A percentile compares a stretch with the other conserved stretches of the same genome.
These are phyloP conservation scores for Drosophila eugracilis DNA, from an alignment of 1,140 invertebrate genomes.

Conservation along the genomic window DNA sequence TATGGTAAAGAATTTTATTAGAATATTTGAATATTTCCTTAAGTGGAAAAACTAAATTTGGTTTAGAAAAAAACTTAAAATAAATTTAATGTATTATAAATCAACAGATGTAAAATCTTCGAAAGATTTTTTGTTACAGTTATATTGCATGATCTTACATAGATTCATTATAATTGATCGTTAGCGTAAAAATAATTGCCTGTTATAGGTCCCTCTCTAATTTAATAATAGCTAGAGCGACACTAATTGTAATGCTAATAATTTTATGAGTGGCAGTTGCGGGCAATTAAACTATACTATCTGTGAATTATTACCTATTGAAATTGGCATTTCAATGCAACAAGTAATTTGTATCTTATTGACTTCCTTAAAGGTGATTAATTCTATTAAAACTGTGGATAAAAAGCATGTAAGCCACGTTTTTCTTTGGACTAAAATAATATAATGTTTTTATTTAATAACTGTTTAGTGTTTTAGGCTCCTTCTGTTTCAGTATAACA, in stretches of 20 bases:
- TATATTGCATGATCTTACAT: neutral
- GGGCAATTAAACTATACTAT: conserved; percentile 7
- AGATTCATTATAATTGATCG: neutral
- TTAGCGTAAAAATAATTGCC: neutral
- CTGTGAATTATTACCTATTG: conserved; percentile 4
- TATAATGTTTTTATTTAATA: too few species aligned
- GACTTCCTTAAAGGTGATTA: too few species aligned
- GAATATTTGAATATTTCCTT: too few species aligned
- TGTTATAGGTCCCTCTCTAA: neutral
- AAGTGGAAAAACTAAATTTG: too few species aligned
- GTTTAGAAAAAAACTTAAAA: too few species aligned
- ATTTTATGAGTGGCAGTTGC: conserved; percentile 1
- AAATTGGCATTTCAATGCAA: neutral
- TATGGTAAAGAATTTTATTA: neutral
- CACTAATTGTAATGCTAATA: neutral
- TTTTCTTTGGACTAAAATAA: too few species aligned
- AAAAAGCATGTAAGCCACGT: too few species aligned
- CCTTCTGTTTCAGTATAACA: too few species aligned
- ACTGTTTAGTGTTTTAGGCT: too few species aligned
- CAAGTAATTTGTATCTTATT: conserved; percentile 2
- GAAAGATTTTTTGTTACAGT: neutral
- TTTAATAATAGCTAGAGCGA: conserved; percentile 7
- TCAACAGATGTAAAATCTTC: neutral
- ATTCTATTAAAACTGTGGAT: too few species aligned
- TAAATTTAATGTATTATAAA: too few species aligned